Evolutionary conservation across 2,797 vertebrate genomes (phyloP).

Genomic region (Paguma larvata): DNA sequence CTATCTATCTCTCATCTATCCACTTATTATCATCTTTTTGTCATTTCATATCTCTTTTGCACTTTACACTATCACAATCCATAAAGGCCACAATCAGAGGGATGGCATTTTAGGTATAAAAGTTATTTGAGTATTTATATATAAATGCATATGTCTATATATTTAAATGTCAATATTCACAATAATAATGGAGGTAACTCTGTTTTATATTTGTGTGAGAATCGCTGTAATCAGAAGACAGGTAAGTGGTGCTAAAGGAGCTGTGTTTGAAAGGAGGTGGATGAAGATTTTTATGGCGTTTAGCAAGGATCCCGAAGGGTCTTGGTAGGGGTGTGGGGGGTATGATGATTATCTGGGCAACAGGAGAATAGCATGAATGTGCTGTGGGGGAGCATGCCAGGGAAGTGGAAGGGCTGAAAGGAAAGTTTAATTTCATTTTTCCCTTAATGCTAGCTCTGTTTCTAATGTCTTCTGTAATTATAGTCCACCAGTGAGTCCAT

Average conservation of each 20-base stretch:
- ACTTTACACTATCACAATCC: background rate
- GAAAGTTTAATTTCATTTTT: conserved; percentile 29
- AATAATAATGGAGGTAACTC: background rate
- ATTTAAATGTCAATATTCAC: background rate
- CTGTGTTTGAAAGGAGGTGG: background rate
- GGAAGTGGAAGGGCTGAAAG: background rate
- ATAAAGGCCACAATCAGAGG: background rate
- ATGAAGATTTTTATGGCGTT: background rate
- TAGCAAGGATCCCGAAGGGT: background rate
- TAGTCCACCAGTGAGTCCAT: background rate
- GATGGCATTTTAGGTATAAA: conserved; percentile 5
- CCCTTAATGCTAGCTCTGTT: background rate
- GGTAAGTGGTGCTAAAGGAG: background rate
- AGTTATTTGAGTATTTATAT: background rate
- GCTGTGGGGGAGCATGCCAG: background rate
- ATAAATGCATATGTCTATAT: background rate
- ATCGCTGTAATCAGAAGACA: background rate
- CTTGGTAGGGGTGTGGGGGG: background rate
- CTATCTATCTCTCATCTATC: background rate
- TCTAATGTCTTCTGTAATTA: background rate
- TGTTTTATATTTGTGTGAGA: background rate
- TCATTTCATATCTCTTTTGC: background rate
- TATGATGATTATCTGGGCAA: background rate
- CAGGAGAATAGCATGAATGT: background rate
- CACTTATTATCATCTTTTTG: background rate